Percentiles rank a stretch among this genome's conserved stretches.
Conservation (phyloP, 2,797 vertebrate species). For the Columba guinea region DNA sequence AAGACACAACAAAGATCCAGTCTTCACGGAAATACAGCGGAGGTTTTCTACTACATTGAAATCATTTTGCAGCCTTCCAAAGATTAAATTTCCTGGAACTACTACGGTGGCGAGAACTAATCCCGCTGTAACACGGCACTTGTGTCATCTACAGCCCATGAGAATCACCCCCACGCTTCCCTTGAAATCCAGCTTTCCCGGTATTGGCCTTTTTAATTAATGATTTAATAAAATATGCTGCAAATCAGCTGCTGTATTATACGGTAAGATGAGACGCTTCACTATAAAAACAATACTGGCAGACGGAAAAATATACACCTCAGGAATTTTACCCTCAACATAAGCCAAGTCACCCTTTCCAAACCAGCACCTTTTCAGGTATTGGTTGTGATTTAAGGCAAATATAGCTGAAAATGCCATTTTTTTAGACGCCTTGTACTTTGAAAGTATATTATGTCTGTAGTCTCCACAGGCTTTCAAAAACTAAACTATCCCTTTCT, state of each 20-base stretch:
- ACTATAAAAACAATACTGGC: background rate
- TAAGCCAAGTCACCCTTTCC: background rate
- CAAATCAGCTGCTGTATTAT: background rate
- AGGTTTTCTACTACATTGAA: background rate
- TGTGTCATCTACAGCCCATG: background rate
- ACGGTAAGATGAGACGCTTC: background rate
- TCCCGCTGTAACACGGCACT: background rate
- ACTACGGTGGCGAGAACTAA: background rate
- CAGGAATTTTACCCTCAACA: background rate
- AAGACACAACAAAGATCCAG: background rate
- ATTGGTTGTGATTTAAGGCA: background rate
- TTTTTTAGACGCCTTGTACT: background rate
- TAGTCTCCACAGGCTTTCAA: background rate
- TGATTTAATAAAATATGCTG: slow-evolving; percentile 13
- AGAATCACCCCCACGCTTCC: background rate
- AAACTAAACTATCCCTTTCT: background rate
- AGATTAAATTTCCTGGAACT: background rate
- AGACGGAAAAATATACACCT: background rate
- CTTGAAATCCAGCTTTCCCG: slow-evolving; percentile 30
- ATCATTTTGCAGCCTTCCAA: background rate
- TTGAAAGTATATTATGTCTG: background rate
- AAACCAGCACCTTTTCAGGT: background rate
- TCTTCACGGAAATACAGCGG: background rate
- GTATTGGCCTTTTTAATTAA: background rate
- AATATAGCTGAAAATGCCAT: background rate